Base-by-base conservation (phyloP, 2,888 invertebrate genomes). In the Hirtodrosophila histrioides region DNA sequence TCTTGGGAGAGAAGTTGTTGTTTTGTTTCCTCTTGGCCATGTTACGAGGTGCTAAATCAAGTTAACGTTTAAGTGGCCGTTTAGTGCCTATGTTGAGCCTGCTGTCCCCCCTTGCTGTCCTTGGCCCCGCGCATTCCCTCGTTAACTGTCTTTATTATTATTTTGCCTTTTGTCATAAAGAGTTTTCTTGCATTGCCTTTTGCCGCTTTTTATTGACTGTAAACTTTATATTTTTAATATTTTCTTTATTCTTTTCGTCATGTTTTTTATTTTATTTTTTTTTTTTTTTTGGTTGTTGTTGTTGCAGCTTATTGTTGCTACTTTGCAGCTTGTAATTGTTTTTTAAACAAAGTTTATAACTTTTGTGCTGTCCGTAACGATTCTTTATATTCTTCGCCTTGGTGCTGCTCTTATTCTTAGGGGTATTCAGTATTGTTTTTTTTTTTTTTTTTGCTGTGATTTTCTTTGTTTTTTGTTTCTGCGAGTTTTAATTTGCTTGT, bases 301-400 rank as follows among this genome's bases (percentile, higher is more conserved):
- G 40, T 55, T 65, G 46, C 31, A 4, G 31, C 31, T 53, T 64
- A 45, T 51, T 67, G 65, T 56, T 66, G 58, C 63, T 62, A 62
- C 60, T 61, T 64, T 61, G 62, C 64, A 68, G 61, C 83, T 85
- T 82, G 82, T 82, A 82, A 82, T 82, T 82, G 82, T 82, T 82
- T 88, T 87, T 88, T 78, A 86, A 82, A 75, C 86, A 82, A 82
- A 82, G 86, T 82, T 87, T 72, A 82, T 85, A 87, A 87, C 88
- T 82, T 82, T 82, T 64, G 60, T 63, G 58, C 58, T 61, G 65
- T 27, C 48, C 73, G 58, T 64, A 50, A 55, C 64, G 60, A 53
- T 70, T 48, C 37, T 45, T 54, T 49, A 41, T 55, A 48, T 50
- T 45, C 12, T 17, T 17, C 17, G 17, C 17, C 17, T 17, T 2